Base-by-base conservation (phyloP, 2,797 vertebrate genomes). In the Tiaroga cobitis region DNA sequence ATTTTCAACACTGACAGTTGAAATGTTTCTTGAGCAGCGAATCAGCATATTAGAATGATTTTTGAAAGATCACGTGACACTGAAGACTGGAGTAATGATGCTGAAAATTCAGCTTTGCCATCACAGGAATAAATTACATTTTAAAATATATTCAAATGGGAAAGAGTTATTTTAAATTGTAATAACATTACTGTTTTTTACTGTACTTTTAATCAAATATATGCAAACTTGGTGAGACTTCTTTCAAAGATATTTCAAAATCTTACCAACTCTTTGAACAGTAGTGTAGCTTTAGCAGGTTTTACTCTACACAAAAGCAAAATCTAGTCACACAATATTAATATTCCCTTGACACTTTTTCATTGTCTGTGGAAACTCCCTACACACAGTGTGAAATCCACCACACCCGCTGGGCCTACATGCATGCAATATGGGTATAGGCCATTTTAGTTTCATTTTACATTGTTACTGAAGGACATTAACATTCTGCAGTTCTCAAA, bases 241-340 rank as follows among this genome's bases (percentile, higher is more conserved):
- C 13, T 29, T 32, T 65, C 1, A 24, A 34, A 54, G 11, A 54
- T 3, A 8, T 68, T 37, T 74, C 13, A 75, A 54, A 75, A 6
- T 13, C 29, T 26, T 56, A 75, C 32, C 6, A 2, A 56, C 34
- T 8, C 34, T 61, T 41, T 41, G 8, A 76, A 63, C 0, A 10
- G 51, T 59, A 56, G 51, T 39, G 51, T 37, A n/a, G 26, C 61
- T 32, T 65, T 15, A 32, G 32, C 32, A 1, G 9, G 10, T 76
- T n/a, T 76, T 15, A 75, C 29, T 54, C 32, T 37, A 76, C 51
- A 76, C 32, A 59, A n/a, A 77, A 59, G n/a, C 24, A 18, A 61
- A 26, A 61, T 18, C 32, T 24, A 54, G 73, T 37, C 29, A n/a
- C 49, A 37, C 21, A n/a, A n/a, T 75, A 13, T 75, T 54, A 21